Evolutionary conservation across 2,797 vertebrate species (phyloP), one percentile per base, ranked within the genome.

Genomic region (Trachops cirrhosus): DNA sequence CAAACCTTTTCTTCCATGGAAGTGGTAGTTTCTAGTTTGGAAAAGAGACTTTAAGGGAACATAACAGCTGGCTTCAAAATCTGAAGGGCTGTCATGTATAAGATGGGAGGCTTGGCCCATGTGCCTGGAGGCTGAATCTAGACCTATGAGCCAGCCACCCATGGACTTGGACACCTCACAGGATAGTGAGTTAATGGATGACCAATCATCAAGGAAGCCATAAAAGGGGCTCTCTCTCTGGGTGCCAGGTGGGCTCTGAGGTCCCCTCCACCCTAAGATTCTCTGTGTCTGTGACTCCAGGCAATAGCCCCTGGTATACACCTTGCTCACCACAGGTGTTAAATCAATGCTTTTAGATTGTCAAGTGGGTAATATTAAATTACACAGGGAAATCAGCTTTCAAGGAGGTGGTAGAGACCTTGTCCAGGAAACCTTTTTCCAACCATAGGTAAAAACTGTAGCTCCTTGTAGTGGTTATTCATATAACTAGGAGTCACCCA

Each of bases 41-140:
- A 93, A 87, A 93, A 92, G 46, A 71, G 78, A 78, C 79, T 88
- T 83, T 39, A 44, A 80, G 29, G 41, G 44, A 88, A 68, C 29
- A 12, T 37, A 74, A 73, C 32, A 84, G 77, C 59, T 1, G 24
- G 37, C 32, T 71, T 85, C 77, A 41, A 46, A 73, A 84, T 83
- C 48, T 22, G 77, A 67, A 86, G 82, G 71, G 37, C 74, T 86
- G 37, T 39, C 52, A 37, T 6, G 10, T 67, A 26, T 21, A 3
- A 68, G 68, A 92, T 12, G 44, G 29, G 83, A 50, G 57, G 71
- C 34, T 29, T 64, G 80, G 41, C 29, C 48, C 0, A 0, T 54
- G 54, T n/a, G 73, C 34, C 94, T 19, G 4, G 37, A 88, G 39
- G 79, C 79, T 80, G 75, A 92, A 48, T 90, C 0, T 5, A 75